A percentile compares a stretch with the other conserved stretches of the same genome.
Evolutionary conservation across 1,140 invertebrate genomes (phyloP).

Genomic region (Trissolcus basalis): DNA sequence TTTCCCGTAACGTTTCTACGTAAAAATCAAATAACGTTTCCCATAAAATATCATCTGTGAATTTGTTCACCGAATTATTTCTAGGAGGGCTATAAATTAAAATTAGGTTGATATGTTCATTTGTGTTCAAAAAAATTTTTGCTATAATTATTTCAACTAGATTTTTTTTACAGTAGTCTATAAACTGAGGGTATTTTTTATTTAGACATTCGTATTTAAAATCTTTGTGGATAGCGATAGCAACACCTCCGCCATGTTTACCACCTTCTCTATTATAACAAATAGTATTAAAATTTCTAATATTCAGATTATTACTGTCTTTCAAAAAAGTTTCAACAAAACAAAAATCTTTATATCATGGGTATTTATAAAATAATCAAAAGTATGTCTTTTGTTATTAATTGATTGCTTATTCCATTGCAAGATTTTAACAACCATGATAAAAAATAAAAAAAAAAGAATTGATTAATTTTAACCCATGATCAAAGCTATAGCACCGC

Average conservation of each 20-base stretch:
- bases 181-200: not conserved
- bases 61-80: not conserved
- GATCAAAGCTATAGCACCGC: no score
- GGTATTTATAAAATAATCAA: conserved; percentile 2
- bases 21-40: not conserved
- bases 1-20: no score
- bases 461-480: no score
- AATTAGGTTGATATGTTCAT: not conserved
- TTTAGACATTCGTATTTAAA: conserved; percentile 9
- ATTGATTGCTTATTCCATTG: conserved; percentile 20
- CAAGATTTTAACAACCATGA: conserved; percentile 15
- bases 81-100: conserved; percentile 7
- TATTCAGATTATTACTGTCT: not conserved
- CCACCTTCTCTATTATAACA: not conserved
- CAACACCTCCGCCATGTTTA: conserved; percentile 8
- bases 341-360: conserved; percentile 20
- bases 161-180: conserved; percentile 3
- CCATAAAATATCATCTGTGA: conserved; percentile 12
- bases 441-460: not conserved
- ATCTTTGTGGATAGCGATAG: not conserved
- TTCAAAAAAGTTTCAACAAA: conserved; percentile 8
- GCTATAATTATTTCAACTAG: conserved; percentile 1
- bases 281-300: not conserved
- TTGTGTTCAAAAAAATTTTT: conserved; percentile 1
- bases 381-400: conserved; percentile 2